phyloP scores from a whole-genome alignment of 2,888 invertebrate genomes.

The Mythimna vitellina region DNA sequence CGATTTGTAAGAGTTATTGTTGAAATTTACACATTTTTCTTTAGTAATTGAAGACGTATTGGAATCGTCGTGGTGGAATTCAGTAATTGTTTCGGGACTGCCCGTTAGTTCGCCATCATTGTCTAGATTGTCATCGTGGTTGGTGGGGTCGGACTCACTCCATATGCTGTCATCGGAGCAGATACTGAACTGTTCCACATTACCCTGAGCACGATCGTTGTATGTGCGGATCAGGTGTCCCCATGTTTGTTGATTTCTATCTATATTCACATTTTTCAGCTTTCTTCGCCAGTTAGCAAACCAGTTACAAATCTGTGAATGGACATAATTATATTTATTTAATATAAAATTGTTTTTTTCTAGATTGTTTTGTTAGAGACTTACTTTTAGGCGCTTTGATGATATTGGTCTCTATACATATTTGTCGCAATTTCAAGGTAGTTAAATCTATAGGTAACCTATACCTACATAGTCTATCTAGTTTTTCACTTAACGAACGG shows the following conservation, averaged over 20 bases:
- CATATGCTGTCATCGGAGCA: slow-evolving; percentile 95
- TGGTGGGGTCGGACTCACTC: slow-evolving; percentile 91
- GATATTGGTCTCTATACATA: not conserved
- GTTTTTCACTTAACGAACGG: slow-evolving; percentile 61
- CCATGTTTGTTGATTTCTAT: slow-evolving; percentile 93
- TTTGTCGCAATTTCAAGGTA: not conserved
- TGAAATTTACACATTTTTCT: slow-evolving; percentile 79
- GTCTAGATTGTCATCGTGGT: slow-evolving; percentile 75
- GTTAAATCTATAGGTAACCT: not conserved
- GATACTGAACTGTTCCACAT: slow-evolving; percentile 95
- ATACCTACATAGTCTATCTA: slow-evolving; percentile 23
- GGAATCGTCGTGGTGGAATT: slow-evolving; percentile 78
- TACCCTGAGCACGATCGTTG: slow-evolving; percentile 94
- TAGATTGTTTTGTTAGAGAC: not conserved
- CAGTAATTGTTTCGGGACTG: slow-evolving; percentile 76
- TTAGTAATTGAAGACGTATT: slow-evolving; percentile 78
- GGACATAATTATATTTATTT: slow-evolving; percentile 19
- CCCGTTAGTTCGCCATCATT: slow-evolving; percentile 74
- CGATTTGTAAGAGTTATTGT: slow-evolving; percentile 81
- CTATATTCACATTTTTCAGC: slow-evolving; percentile 93
- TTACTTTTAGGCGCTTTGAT: not conserved
- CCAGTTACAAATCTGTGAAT: slow-evolving; percentile 93
- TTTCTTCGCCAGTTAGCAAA: slow-evolving; percentile 96
- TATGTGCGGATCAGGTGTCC: slow-evolving; percentile 93
- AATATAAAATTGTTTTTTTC: not conserved